Evolutionary conservation across 2,113 vertebrate species (phyloP), one percentile per base, ranked within the genome.

Genomic region (Triplophysa rosa): DNA sequence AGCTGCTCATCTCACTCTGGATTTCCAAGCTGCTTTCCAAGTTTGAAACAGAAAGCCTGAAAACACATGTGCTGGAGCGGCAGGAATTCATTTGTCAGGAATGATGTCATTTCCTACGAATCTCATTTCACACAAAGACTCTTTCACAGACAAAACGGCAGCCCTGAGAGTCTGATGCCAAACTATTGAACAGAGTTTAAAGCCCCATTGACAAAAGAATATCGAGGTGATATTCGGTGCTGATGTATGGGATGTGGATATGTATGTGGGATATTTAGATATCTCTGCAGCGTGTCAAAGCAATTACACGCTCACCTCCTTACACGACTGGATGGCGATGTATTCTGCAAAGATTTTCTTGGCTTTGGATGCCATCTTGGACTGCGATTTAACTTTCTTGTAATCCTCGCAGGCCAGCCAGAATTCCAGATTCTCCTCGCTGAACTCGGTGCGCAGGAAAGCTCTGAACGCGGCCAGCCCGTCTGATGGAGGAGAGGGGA

Each of bases 381-480:
- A 97, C 89, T 97, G 95, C 0, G 97, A 98, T 86, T 98, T 98
- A 89, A 96, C 91, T 88, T 98, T 98, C 91, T 95, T 97, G 93
- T 97, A 99, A 84, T 99, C 98, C 90, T 99, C 98, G 0, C 98
- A 99, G 0, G 96, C 96, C 84, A 99, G 89, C 97, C 97, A 99
- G 92, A 99, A 99, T 86, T 99, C 97, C 89, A 99, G 92, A 90
- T 99, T 99, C 90, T 99, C 98, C 84, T 99, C 96, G 0, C 97
- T 99, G 89, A 99, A 99, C 88, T 99, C 98, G 0, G 98, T 98
- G 87, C 95, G 95, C 80, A 99, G 92, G 89, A 99, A 99, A 76
- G 96, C 95, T 86, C 96, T 92, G 91, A 99, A 99, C 37, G 97
- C 95, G 56, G 96, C 96, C 77, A 98, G 92, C 0, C 98, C 98